phyloP scores from a whole-genome alignment of 2,888 invertebrate genomes.

The Campoplex capitator region DNA sequence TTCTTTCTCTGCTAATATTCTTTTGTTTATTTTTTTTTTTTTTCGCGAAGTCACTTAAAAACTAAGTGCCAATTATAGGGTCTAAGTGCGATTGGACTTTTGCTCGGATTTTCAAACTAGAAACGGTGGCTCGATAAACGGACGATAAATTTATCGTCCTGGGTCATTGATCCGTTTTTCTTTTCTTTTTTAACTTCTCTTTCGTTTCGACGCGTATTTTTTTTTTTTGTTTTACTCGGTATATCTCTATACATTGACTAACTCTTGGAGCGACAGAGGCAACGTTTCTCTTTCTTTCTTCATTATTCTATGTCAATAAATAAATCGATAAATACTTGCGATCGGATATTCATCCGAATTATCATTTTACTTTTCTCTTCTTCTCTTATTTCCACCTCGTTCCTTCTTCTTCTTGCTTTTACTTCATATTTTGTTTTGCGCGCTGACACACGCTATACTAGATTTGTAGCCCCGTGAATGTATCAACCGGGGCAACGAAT shows the following conservation, averaged over 20 bases:
- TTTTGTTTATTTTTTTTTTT: not conserved
- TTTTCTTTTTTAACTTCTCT: not conserved
- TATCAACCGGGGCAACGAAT: conserved; percentile 67
- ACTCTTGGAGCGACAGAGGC: conserved; percentile 41
- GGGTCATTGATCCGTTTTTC: not conserved
- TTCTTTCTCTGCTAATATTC: not conserved
- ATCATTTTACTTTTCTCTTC: not conserved
- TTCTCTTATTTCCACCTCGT: conserved; percentile 2
- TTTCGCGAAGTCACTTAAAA: conserved; percentile 22
- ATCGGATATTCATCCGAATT: conserved; percentile 33
- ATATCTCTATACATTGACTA: conserved; percentile 64
- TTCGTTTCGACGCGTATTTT: not conserved
- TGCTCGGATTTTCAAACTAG: conserved; percentile 1
- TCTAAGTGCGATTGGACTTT: conserved; percentile 23
- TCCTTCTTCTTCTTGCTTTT: not conserved
- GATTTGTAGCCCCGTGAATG: conserved; percentile 30
- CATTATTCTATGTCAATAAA: conserved; percentile 62
- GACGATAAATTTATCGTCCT: not conserved
- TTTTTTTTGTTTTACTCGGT: conserved; percentile 38
- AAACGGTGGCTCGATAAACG: not conserved
- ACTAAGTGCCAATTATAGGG: conserved; percentile 29
- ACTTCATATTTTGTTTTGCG: not conserved
- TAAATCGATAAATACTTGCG: conserved; percentile 69
- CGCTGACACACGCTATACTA: conserved; percentile 11
- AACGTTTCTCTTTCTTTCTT: not conserved